These are phyloP conservation scores for Aphyosemion australe DNA, from an alignment of 2,113 vertebrate genomes.

Conservation along the genomic window DNA sequence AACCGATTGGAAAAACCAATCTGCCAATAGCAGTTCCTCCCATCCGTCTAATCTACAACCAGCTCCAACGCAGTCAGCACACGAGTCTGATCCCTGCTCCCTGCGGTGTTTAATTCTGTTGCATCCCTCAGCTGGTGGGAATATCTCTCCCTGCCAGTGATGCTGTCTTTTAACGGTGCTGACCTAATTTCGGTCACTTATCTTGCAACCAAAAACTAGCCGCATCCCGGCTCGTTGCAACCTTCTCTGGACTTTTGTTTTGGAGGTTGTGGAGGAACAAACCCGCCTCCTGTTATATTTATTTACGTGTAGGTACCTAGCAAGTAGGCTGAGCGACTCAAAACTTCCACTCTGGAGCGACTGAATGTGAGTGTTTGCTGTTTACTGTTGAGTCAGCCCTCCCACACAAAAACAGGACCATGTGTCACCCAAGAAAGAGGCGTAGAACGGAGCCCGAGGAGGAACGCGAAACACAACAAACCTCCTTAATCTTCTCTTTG, in stretches of 20 bases:
- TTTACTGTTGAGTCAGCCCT: conserved; percentile 44
- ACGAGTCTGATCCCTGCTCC: conserved; percentile 59
- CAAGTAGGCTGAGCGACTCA: conserved; percentile 62
- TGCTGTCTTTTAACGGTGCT: conserved; percentile 55
- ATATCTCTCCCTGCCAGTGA: conserved; percentile 60
- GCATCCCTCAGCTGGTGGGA: conserved; percentile 53
- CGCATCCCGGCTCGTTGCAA: conserved; percentile 31
- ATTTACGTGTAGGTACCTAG: conserved; percentile 47
- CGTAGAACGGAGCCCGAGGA: conserved; percentile 16
- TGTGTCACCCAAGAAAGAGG: conserved; percentile 39
- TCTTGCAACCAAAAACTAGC: conserved; percentile 58
- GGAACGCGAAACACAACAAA: conserved; percentile 44
- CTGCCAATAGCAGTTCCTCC: no score
- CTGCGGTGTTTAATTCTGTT: conserved; percentile 58
- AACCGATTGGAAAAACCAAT: background rate
- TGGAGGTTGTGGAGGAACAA: conserved; percentile 45
- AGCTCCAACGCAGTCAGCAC: conserved; percentile 52
- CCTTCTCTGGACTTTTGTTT: conserved; percentile 30
- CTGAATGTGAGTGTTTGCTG: conserved; percentile 34
- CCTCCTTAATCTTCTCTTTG: conserved; percentile 99
- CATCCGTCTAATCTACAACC: conserved; percentile 53
- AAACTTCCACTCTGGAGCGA: conserved; percentile 24
- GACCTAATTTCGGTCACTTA: conserved; percentile 70
- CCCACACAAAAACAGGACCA: conserved; percentile 10
- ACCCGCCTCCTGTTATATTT: conserved; percentile 20